phyloP scores from a whole-genome alignment of 30 jellyfish, hydroid and myxozoan genomes.

The Aurelia aurita region DNA sequence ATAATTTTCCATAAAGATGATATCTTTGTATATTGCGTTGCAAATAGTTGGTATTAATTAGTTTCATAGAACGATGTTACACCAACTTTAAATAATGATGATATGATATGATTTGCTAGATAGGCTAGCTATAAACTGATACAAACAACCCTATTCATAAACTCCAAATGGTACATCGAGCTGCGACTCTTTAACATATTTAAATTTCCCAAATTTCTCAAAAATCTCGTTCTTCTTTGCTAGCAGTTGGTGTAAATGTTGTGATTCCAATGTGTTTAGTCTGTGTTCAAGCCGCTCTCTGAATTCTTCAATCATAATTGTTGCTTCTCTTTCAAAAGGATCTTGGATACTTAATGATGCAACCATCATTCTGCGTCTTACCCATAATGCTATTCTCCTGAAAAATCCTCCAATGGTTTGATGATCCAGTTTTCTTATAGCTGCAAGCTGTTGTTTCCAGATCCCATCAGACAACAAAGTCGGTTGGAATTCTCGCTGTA shows the following conservation, averaged over 20 bases:
- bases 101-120: too few species aligned
- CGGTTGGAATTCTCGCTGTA: background rate
- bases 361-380: background rate
- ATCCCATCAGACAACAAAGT: background rate
- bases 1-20: too few species aligned
- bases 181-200: conserved; percentile 8
- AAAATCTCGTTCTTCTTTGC: conserved; percentile 7
- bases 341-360: conserved; percentile 1
- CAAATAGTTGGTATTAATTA: too few species aligned
- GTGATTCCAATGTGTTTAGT: background rate
- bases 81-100: too few species aligned
- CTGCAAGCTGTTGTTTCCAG: background rate
- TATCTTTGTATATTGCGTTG: too few species aligned
- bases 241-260: conserved; percentile 1
- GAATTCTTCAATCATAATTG: background rate
- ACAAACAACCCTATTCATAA: too few species aligned
- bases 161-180: background rate
- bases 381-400: background rate
- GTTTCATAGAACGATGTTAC: too few species aligned
- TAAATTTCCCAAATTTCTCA: conserved; percentile 11
- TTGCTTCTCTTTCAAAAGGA: conserved; percentile 4
- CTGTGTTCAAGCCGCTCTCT: background rate
- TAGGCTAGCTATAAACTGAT: too few species aligned
- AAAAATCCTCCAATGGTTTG: background rate
- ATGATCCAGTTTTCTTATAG: background rate